phyloP scores from a whole-genome alignment of 1,140 invertebrate species.

The Drosophila funebris region DNA sequence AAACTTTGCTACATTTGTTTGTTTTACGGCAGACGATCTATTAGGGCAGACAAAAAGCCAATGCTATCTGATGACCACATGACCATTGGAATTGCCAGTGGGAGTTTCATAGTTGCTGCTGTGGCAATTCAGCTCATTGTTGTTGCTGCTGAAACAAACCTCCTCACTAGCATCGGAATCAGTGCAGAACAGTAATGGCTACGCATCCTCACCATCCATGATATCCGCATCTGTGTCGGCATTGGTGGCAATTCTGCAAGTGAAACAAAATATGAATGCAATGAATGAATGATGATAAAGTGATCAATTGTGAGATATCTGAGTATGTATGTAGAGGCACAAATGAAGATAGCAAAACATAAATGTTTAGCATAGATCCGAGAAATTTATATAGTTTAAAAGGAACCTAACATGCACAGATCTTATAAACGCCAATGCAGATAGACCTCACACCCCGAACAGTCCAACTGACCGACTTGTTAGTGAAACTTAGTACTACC shows the following conservation, averaged over 20 bases:
- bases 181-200: slow-evolving; percentile 82
- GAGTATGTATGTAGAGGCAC: slow-evolving; percentile 2
- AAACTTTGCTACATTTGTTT: slow-evolving; percentile 33
- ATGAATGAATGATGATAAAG: slow-evolving; percentile 23
- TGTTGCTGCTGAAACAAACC: slow-evolving; percentile 70
- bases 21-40: slow-evolving; percentile 42
- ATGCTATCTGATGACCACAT: slow-evolving; percentile 77
- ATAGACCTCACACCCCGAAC: not conserved
- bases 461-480: not conserved
- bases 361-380: not conserved
- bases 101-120: slow-evolving; percentile 56
- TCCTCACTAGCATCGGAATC: slow-evolving; percentile 77
- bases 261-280: slow-evolving; percentile 34
- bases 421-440: not conserved
- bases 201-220: slow-evolving; percentile 76
- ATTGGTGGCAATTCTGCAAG: slow-evolving; percentile 68
- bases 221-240: slow-evolving; percentile 61
- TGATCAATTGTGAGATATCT: not conserved
- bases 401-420: not conserved
- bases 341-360: not conserved
- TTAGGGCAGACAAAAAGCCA: slow-evolving; percentile 29
- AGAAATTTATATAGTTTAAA: not conserved
- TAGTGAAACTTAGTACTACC: not conserved
- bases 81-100: slow-evolving; percentile 30
- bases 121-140: slow-evolving; percentile 59